Evolutionary conservation across 2,797 vertebrate genomes (phyloP).

Genomic region (Crocodylus rhombifer): DNA sequence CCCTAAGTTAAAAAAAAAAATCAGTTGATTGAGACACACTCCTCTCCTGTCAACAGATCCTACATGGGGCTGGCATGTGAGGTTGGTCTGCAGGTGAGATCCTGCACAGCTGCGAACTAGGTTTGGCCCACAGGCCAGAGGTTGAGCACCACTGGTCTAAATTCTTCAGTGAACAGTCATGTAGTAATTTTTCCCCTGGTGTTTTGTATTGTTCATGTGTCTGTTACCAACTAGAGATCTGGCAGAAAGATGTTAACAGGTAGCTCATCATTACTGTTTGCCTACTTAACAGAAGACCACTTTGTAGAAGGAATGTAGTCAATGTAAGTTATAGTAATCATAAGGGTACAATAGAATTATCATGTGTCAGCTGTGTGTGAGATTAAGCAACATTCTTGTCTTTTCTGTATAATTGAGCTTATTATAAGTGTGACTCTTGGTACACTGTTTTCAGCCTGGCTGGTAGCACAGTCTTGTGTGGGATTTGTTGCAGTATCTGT

Average conservation of each 20-base stretch:
- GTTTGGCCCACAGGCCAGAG: neutral
- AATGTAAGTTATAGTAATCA: neutral
- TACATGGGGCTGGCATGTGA: too few species aligned
- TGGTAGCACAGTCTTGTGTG: neutral
- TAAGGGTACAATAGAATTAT: neutral
- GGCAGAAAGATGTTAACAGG: neutral
- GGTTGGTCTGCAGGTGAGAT: too few species aligned
- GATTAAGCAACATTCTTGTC: neutral
- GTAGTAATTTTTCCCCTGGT: neutral
- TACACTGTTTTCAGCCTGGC: neutral
- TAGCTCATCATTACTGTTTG: neutral
- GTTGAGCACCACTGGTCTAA: neutral
- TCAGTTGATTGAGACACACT: too few species aligned
- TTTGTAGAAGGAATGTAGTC: neutral
- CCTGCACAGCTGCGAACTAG: too few species aligned
- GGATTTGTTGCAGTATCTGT: neutral
- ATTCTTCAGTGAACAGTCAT: neutral
- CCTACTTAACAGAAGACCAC: neutral
- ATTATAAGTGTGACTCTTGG: neutral
- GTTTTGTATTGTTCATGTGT: neutral
- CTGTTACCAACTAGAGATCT: neutral
- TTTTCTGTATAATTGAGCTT: neutral
- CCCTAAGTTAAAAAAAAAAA: too few species aligned
- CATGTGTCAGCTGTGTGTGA: neutral
- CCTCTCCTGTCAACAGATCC: too few species aligned